Base-by-base conservation (phyloP, 2,888 invertebrate genomes). In the Eupithecia insigniata region DNA sequence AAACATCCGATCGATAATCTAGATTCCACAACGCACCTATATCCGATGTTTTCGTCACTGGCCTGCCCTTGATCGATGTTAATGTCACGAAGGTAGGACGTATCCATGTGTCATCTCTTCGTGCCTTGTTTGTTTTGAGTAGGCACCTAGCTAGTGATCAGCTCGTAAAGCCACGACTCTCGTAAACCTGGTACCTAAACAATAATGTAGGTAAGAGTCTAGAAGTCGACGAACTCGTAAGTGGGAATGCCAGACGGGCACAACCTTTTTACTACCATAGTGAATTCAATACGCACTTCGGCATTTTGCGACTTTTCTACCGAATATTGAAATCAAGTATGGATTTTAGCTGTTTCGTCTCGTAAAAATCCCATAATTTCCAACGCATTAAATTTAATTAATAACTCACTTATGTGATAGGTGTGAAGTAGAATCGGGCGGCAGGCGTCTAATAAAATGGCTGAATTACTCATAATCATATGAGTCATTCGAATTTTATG, bases 41-140 rank as follows among this genome's bases (percentile, higher is more conserved):
- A 71, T 74, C 70, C 62, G 65, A 66, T 69, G 71, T 73, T 74
- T 73, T 77, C 73, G 72, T 68, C 73, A 74, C 70, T 73, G 12
- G 73, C 71, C 73, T 82, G 82, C 80, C 82, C 82, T 85, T 81
- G 76, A 80, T 79, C 83, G 86, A 89, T 84, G 83, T 78, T 78
- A 72, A 75, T 79, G 74, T 72, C 70, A 76, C 73, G 67, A 79
- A 71, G 72, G 74, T 39, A 22, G 22, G 6, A 34, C 76, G 68
- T 71, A 77, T 78, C 78, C 80, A 79, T 80, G 80, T 84, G 82
- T 81, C 81, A 83, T 80, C 79, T 82, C 80, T 86, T 83, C 84
- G 84, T 81, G 82, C 77, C 81, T 74, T 79, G 77, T 81, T 84
- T 55, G 55, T 55, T 55, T 55, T 55, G 43, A 43, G 43, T 39